Percentiles rank a stretch among this genome's conserved stretches.
These are phyloP conservation scores for Eupithecia tripunctaria DNA, from an alignment of 2,888 invertebrate species.

Conservation along the genomic window DNA sequence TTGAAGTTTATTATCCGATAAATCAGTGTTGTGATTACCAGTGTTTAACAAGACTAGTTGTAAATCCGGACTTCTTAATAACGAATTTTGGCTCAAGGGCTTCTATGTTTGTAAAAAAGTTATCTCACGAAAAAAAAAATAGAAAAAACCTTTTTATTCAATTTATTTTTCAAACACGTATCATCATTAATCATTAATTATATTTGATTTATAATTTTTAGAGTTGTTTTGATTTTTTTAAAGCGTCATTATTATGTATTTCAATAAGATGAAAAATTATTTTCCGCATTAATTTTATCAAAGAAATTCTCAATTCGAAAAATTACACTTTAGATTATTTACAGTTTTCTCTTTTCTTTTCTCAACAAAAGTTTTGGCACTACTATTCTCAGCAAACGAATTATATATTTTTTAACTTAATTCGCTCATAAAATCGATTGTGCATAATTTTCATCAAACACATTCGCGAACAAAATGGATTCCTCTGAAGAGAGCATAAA, in stretches of 20 bases:
- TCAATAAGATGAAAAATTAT: background rate
- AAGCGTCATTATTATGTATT: no score
- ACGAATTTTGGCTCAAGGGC: no score
- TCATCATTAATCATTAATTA: no score
- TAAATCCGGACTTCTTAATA: background rate
- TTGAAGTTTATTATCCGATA: background rate
- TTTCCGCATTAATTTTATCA: background rate
- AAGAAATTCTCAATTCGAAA: background rate
- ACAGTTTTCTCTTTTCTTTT: background rate
- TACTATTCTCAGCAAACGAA: background rate
- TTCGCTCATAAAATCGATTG: background rate
- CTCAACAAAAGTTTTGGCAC: background rate
- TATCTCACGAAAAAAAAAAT: background rate
- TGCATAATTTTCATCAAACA: background rate
- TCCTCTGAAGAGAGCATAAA: slow-evolving; percentile 23
- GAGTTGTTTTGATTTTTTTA: no score
- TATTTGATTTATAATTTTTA: no score
- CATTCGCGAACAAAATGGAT: slow-evolving; percentile 29
- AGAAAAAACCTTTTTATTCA: background rate
- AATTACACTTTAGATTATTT: background rate
- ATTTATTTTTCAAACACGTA: background rate
- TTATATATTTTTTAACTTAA: no score
- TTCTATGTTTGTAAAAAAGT: background rate
- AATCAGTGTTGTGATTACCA: background rate
- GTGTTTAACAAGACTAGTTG: background rate